Conservation (phyloP, 1,140 invertebrate genomes). For the Drosophila seguyi region DNA sequence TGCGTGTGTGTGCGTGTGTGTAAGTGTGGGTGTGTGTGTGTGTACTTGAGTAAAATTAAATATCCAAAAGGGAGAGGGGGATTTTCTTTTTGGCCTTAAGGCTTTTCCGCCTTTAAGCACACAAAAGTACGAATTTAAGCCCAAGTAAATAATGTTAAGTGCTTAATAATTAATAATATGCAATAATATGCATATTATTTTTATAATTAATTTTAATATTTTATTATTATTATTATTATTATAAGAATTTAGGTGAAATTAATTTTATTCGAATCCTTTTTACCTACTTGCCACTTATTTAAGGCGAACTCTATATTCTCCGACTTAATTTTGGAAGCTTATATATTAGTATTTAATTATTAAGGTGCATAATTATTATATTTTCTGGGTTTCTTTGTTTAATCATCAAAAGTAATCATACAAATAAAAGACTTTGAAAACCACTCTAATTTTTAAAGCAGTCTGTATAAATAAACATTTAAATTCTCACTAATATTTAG, state of each 20-base stretch:
- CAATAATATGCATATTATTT: not conserved
- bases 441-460: too few relatives aligned
- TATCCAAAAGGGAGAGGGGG: conserved; percentile 10
- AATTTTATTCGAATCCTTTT: not conserved
- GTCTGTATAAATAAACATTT: too few relatives aligned
- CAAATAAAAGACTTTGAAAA: too few relatives aligned
- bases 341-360: too few relatives aligned
- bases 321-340: too few relatives aligned
- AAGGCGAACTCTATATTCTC: not conserved
- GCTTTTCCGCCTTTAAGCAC: conserved; percentile 9
- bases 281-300: not conserved
- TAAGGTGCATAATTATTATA: too few relatives aligned
- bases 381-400: too few relatives aligned
- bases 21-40: conserved; percentile 31
- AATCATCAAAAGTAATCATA: too few relatives aligned
- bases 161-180: not conserved
- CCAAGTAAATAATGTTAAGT: not conserved
- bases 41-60: conserved; percentile 43
- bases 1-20: conserved; percentile 28
- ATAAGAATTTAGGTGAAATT: not conserved
- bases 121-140: not conserved
- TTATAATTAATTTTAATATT: not conserved
- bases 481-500: too few relatives aligned
- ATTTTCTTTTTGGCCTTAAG: conserved; percentile 5
- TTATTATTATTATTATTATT: not conserved